These are phyloP conservation scores for Opisthocomus hoazin DNA, from an alignment of 2,113 vertebrate genomes.

Conservation along the genomic window DNA sequence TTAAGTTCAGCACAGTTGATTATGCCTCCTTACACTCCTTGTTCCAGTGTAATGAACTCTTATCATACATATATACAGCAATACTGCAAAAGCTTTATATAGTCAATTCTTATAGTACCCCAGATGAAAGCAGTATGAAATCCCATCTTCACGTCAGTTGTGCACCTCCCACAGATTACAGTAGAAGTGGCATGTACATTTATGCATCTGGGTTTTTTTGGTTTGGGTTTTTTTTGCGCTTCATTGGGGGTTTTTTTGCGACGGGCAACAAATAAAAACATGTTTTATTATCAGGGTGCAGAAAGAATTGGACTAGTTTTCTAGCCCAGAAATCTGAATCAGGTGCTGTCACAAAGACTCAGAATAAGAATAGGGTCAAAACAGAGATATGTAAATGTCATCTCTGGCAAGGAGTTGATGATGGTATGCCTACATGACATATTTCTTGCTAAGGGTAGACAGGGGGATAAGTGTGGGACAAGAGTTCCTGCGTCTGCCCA, in stretches of 20 bases:
- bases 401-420: background rate
- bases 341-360: background rate
- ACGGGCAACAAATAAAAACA: background rate
- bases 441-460: background rate
- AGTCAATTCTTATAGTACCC: background rate
- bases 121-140: background rate
- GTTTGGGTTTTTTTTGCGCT: no score
- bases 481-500: background rate
- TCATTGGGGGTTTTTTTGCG: background rate
- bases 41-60: background rate
- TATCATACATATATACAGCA: background rate
- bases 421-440: background rate
- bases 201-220: accelerated
- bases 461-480: background rate
- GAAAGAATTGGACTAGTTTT: background rate
- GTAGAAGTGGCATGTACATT: background rate
- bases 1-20: background rate
- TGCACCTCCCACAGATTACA: background rate
- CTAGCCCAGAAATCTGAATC: background rate
- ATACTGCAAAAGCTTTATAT: background rate
- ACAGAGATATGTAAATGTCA: background rate
- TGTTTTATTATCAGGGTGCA: background rate
- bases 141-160: background rate
- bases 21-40: background rate
- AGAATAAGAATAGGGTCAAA: background rate